Evolutionary conservation across 2,797 vertebrate genomes (phyloP), one percentile per base, ranked within the genome.

Genomic region (Limnodromus scolopaceus): DNA sequence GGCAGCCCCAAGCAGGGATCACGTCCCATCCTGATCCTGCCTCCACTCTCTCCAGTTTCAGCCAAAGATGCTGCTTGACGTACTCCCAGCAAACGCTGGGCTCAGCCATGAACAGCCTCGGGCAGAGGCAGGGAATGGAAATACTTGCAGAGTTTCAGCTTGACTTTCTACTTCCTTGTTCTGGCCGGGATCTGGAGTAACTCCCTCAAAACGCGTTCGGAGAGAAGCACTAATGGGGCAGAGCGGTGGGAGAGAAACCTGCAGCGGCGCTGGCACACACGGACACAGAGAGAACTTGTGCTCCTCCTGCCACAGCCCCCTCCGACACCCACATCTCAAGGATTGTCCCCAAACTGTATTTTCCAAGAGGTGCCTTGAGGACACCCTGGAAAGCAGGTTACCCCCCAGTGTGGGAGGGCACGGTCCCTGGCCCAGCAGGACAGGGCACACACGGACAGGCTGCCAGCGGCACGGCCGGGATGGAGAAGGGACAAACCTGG

Each of bases 331-430:
- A 14, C 76, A n/a, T 2, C n/a, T 2, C 30, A 1, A 2, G 9
- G 18, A 3, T 6, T 8, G 61, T 6, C 60, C 16, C 74, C 38
- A 27, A 30, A 1, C 11, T 5, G 2, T 2, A 0, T 2, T 32
- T 55, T 24, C 57, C 5, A 0, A n/a, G 54, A 16, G 43, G 39
- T 60, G 53, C 64, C 55, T 10, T 23, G 28, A 49, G 84, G 32
- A 66, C 78, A 51, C 39, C 43, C 17, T 2, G 1, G 4, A 4
- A 51, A 84, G 41, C 54, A 70, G 34, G 19, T 60, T n/a, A 23
- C 32, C 34, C 25, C 53, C 36, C 39, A 24, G 53, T 2, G 2
- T 18, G 24, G 46, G 2, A 1, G 24, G 32, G 24, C 51, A 70
- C 0, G 4, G 34, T 27, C 41, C 66, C 30, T 5, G n/a, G 72